Evolutionary conservation across 2,797 vertebrate species (phyloP), one percentile per base, ranked within the genome.

Genomic region (Chanos chanos): DNA sequence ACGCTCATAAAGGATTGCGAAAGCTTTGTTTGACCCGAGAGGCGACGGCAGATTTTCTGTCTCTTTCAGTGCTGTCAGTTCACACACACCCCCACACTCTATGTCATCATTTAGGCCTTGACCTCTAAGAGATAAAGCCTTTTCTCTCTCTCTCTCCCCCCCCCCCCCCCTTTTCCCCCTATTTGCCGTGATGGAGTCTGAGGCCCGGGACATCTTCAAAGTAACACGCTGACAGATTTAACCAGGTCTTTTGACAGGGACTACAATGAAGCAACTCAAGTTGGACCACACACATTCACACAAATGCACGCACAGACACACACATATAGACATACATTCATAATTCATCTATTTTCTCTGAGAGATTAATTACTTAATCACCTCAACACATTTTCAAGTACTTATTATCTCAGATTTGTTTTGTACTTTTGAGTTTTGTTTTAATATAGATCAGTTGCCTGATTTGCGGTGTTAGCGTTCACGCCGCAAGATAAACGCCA

Each of bases 171-270:
- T 50, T 49, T 34, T 25, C 25, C 52, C 40, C 43, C 45, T 51
- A 39, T 5, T 15, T 7, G 53, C 33, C 51, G 44, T 37, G 48
- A 48, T 30, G 21, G 53, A 1, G 21, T 63, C 66, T 49, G 47
- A 40, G 13, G 56, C 27, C 55, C 70, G 67, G 73, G 73, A 75
- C 41, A 50, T 67, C 66, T 66, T 57, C 60, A 72, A 27, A 57
- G 55, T 57, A 49, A 71, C 3, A 59, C 45, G 50, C 56, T 44
- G 54, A 81, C 56, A 72, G 65, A 62, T 30, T 52, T 43, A 47
- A 51, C 59, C 57, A 24, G 58, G 63, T 72, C 52, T 45, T 55
- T 27, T 67, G 60, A 58, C 37, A 34, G 16, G 34, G 45, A 58
- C 61, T 50, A 52, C 48, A 70, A 66, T 36, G 43, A 61, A 53